Evolutionary conservation across 2,113 vertebrate species (phyloP).

Genomic region (Lepus europaeus): DNA sequence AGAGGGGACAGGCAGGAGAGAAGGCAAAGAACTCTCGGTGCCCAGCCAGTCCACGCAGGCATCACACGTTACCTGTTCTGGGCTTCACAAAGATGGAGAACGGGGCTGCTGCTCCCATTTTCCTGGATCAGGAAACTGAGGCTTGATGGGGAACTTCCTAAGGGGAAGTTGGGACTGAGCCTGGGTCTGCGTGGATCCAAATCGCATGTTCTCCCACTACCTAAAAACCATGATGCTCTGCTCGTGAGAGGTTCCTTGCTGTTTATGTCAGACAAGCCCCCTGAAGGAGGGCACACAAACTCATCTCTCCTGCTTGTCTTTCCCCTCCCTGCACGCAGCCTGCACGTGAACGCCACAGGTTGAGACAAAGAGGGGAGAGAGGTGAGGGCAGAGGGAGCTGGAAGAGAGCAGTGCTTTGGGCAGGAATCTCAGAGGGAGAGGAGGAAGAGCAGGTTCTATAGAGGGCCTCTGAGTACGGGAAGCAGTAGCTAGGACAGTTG

Average conservation of each 20-base stretch:
- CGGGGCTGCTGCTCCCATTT: background rate
- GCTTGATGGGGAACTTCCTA: background rate
- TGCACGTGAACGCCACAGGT: conserved; percentile 32
- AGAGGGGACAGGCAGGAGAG: background rate
- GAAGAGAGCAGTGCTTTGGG: background rate
- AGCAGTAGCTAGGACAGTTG: background rate
- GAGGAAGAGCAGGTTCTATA: background rate
- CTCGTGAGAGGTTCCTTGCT: conserved; percentile 52
- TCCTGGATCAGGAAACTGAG: conserved; percentile 30
- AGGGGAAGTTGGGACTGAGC: background rate
- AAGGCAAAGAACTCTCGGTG: background rate
- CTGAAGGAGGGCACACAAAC: background rate
- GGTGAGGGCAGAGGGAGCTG: background rate
- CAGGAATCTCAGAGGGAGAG: background rate
- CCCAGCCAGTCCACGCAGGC: background rate
- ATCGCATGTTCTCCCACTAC: conserved; percentile 10
- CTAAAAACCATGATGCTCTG: background rate
- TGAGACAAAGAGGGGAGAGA: background rate
- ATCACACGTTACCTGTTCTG: background rate
- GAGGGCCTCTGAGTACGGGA: background rate
- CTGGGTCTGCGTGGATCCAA: background rate
- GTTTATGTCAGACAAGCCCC: background rate
- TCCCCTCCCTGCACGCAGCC: background rate
- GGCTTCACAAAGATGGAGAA: background rate
- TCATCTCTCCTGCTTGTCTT: background rate